Evolutionary conservation across 2,797 vertebrate genomes (phyloP).

Genomic region (Apogon hyalosoma): DNA sequence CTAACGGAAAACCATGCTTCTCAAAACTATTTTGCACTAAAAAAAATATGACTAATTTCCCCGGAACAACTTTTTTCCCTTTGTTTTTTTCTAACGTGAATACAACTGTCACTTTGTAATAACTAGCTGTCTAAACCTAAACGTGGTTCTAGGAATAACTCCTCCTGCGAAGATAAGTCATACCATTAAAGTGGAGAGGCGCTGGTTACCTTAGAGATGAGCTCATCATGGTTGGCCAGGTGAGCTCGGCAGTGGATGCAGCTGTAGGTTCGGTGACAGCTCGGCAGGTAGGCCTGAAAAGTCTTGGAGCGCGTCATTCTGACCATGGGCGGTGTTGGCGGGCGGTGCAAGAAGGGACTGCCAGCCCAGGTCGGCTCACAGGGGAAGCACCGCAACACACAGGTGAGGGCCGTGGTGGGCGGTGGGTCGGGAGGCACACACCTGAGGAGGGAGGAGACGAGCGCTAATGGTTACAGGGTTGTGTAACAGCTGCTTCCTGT

Average conservation of each 20-base stretch:
- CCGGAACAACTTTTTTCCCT: too few relatives aligned
- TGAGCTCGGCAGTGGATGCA: constrained; percentile 99
- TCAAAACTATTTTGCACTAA: too few relatives aligned
- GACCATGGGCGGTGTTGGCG: constrained; percentile 93
- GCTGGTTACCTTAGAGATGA: constrained; percentile 95
- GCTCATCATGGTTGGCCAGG: constrained; percentile 98
- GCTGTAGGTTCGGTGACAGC: constrained; percentile 98
- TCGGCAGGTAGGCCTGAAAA: constrained; percentile 98
- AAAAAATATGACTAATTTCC: too few relatives aligned
- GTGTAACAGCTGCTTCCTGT: constrained; percentile 32
- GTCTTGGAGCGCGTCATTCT: constrained; percentile 95
- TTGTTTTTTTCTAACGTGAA: too few relatives aligned
- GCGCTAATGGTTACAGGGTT: constrained; percentile 16
- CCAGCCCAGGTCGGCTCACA: constrained; percentile 98
- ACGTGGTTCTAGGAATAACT: constrained; percentile 18
- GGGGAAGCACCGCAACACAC: constrained; percentile 99
- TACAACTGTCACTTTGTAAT: constrained; percentile 12
- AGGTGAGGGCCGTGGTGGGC: constrained; percentile 99
- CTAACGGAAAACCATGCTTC: too few relatives aligned
- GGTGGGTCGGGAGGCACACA: constrained; percentile 90
- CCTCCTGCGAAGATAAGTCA: constrained; percentile 12
- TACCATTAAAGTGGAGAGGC: neutral
- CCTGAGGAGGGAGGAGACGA: constrained; percentile 62
- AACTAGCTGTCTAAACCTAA: constrained; percentile 3
- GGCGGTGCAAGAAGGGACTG: constrained; percentile 95